Evolutionary conservation across 1,140 invertebrate genomes (phyloP).

Genomic region (Drosophila malerkotliana): DNA sequence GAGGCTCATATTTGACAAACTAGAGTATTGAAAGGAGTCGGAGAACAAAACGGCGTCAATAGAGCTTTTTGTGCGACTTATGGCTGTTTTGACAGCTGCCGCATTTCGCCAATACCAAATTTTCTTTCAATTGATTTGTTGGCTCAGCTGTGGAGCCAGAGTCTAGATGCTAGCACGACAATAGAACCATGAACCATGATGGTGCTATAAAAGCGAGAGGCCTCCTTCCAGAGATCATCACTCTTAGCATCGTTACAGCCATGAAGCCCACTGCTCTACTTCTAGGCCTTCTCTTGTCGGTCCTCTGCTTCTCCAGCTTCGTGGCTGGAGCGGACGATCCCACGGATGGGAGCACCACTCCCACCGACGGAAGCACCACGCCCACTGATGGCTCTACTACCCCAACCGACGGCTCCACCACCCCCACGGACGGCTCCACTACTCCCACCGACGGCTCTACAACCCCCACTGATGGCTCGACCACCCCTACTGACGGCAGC

Average conservation of each 20-base stretch:
- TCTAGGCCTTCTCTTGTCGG: constrained; percentile 22
- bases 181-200: neutral
- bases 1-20: constrained; percentile 6
- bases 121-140: constrained; percentile 30
- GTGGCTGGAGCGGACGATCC: neutral
- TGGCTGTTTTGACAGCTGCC: constrained; percentile 20
- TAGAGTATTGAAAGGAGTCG: neutral
- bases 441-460: neutral
- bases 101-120: constrained; percentile 10
- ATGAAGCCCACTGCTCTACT: constrained; percentile 19
- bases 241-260: constrained; percentile 1
- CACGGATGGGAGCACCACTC: constrained; percentile 6
- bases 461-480: neutral
- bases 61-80: neutral
- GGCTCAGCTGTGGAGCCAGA: constrained; percentile 8
- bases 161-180: neutral
- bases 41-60: constrained; percentile 1
- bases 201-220: constrained; percentile 9
- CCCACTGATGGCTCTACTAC: constrained; percentile 3
- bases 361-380: constrained; percentile 9
- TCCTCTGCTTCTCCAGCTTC: constrained; percentile 10
- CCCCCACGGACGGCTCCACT: constrained; percentile 11
- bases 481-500: no score
- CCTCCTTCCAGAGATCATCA: constrained; percentile 4
- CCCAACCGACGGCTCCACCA: constrained; percentile 6